Evolutionary conservation across 2,797 vertebrate species (phyloP).

Genomic region (Diglossa cyanea): DNA sequence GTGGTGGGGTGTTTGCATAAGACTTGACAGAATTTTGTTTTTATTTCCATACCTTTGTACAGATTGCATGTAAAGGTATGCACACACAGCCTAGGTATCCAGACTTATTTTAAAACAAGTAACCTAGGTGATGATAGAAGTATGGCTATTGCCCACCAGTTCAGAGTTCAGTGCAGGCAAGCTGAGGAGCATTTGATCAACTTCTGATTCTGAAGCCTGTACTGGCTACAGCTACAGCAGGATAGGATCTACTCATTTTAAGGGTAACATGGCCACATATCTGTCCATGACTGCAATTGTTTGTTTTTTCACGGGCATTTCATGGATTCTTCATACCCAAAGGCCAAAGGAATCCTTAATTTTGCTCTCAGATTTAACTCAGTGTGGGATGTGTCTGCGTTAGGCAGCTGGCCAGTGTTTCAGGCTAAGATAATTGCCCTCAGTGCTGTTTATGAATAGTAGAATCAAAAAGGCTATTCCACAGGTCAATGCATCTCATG

Average conservation of each 20-base stretch:
- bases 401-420: neutral
- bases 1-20: neutral
- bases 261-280: rapidly evolving
- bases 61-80: neutral
- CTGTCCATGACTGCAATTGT: neutral
- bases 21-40: neutral
- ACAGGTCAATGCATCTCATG: neutral
- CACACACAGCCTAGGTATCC: neutral
- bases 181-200: neutral
- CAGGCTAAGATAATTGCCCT: neutral
- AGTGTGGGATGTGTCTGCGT: neutral
- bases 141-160: neutral
- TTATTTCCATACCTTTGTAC: neutral
- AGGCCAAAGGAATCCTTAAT: neutral
- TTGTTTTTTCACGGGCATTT: neutral
- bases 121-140: neutral
- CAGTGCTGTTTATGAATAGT: neutral
- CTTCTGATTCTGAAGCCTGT: neutral
- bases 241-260: neutral
- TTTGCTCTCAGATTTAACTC: neutral
- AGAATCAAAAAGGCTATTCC: neutral
- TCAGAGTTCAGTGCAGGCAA: neutral
- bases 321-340: neutral
- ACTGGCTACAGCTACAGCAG: neutral
- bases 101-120: neutral